Conservation (phyloP, 2,113 vertebrate genomes). For the Hydrochoerus hydrochaeris region DNA sequence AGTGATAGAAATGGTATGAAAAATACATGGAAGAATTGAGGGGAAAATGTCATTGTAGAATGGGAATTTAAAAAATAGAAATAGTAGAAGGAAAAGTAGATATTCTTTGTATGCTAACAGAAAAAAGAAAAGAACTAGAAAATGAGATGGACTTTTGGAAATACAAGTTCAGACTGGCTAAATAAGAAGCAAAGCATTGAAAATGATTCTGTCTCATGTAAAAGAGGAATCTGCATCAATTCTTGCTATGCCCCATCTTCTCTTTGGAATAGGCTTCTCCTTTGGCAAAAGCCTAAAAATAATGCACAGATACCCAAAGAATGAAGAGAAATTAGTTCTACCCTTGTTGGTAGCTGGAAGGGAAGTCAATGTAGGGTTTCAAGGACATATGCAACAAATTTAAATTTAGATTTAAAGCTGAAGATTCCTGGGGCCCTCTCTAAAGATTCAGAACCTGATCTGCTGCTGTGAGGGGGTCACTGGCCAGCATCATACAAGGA, state of each 20-base stretch:
- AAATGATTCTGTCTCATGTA: neutral
- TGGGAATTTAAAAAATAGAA: constrained; percentile 54
- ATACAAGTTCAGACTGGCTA: neutral
- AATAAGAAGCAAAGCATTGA: neutral
- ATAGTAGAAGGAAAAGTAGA: constrained; percentile 36
- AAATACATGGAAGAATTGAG: neutral
- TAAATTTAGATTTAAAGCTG: neutral
- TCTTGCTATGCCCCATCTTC: neutral
- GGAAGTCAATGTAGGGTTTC: neutral
- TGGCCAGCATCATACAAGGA: neutral
- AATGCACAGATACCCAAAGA: neutral
- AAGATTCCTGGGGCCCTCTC: neutral
- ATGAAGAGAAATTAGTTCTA: neutral
- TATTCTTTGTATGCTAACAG: neutral
- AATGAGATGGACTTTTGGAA: neutral
- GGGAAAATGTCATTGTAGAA: constrained; percentile 32
- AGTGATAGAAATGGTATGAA: neutral
- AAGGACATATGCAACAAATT: neutral
- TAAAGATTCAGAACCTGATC: neutral
- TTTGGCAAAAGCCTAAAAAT: neutral
- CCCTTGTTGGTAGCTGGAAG: neutral
- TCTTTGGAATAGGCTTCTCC: neutral
- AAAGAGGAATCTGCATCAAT: neutral
- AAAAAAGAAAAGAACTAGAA: neutral
- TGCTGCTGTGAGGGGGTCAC: neutral